Evolutionary conservation across 2,797 vertebrate genomes (phyloP).

Genomic region (Peromyscus eremicus): DNA sequence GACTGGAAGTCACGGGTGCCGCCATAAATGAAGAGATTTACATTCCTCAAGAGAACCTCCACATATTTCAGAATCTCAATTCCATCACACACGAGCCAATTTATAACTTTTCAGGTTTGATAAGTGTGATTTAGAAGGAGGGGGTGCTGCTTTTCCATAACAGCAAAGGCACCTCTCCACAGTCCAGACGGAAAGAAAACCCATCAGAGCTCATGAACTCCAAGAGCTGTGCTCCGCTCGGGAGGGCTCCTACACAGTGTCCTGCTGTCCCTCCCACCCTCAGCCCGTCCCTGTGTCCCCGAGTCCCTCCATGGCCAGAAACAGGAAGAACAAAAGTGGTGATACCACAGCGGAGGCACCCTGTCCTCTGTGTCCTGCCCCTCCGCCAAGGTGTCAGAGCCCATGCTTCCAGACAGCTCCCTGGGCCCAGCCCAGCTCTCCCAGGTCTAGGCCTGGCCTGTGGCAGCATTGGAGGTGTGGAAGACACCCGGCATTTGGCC

Average conservation of each 20-base stretch:
- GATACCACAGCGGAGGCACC: background rate
- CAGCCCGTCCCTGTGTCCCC: accelerated
- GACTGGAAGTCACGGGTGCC: background rate
- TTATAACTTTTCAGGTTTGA: background rate
- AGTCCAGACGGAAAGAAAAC: background rate
- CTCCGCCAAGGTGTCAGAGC: accelerated
- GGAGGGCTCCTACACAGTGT: no score
- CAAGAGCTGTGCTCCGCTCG: accelerated
- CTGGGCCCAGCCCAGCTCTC: background rate
- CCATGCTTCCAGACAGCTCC: background rate
- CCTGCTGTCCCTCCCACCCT: background rate
- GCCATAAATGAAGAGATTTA: background rate
- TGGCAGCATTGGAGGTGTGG: accelerated
- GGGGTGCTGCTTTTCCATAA: background rate
- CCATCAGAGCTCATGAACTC: accelerated
- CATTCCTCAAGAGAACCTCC: background rate
- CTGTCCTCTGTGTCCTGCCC: accelerated
- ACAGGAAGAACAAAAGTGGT: accelerated
- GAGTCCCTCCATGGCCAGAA: background rate
- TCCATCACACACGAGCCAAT: background rate
- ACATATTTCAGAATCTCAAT: background rate
- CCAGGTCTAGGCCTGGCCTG: background rate
- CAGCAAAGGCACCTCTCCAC: accelerated
- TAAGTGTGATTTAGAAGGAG: accelerated
- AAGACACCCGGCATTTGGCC: background rate